Evolutionary conservation across 2,797 vertebrate species (phyloP), one percentile per base, ranked within the genome.

Genomic region (Myotis findleyi): DNA sequence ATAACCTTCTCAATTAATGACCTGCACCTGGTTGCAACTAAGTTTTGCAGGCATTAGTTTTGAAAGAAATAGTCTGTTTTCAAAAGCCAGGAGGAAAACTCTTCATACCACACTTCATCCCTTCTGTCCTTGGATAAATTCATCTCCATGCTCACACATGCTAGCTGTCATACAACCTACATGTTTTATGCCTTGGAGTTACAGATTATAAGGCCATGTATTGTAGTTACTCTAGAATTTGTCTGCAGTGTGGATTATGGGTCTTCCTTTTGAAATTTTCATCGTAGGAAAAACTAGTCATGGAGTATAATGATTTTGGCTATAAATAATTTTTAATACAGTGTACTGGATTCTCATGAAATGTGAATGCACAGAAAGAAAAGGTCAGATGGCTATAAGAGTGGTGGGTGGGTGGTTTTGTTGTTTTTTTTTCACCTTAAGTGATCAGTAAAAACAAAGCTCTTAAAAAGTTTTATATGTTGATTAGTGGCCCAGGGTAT

Each of bases 401-500:
- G 64, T 20, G 49, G 21, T 72, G 62, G 16, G 3, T 72, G 6
- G 4, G n/a, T n/a, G n/a, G n/a, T n/a, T n/a, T n/a, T n/a, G n/a
- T n/a, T n/a, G 27, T 13, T 27, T 49, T 57, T 17, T 36, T 62
- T 33, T 17, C 33, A 53, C 12, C 13, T 88, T 82, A 62, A 77
- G n/a, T 64, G 69, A 79, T 71, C 57, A 86, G 64, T 83, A 95
- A 76, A 93, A 91, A 71, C 33, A 92, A 96, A 36, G 14, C 51
- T 91, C 84, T 95, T 72, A 88, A 90, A 66, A 73, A 69, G 9
- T 79, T 96, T 83, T 25, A 81, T 36, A 86, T 83, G 69, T 83
- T 88, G 51, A 80, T 13, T 47, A 47, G 44, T 47, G 44, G 44
- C 44, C 12, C 44, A 47, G 44, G 13, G 44, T 0, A 47, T 47